Conservation (phyloP, 2,888 invertebrate genomes). For the Axea sp. region DNA sequence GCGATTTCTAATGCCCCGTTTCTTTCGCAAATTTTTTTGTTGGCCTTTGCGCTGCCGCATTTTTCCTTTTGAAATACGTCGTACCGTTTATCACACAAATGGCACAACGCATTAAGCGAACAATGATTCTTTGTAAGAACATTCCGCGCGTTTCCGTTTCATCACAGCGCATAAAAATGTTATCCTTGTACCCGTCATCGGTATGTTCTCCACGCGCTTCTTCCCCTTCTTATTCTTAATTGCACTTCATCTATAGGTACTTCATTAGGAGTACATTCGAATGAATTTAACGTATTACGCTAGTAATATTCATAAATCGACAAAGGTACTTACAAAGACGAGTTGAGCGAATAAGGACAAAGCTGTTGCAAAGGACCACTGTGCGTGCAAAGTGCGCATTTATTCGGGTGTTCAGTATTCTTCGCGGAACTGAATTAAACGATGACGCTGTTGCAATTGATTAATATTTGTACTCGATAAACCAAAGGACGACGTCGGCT, state of each 20-base stretch:
- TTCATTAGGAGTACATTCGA: constrained; percentile 18
- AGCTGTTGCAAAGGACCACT: constrained; percentile 1
- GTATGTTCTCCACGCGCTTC: constrained; percentile 24
- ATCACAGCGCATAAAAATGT: constrained; percentile 12
- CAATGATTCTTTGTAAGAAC: constrained; percentile 1
- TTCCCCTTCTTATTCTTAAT: constrained; percentile 26
- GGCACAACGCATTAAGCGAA: too few relatives aligned
- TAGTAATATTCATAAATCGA: constrained; percentile 14
- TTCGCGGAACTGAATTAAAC: constrained; percentile 5
- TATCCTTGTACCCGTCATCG: constrained; percentile 21
- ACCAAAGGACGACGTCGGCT: constrained; percentile 7
- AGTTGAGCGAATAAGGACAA: background rate
- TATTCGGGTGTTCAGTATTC: background rate
- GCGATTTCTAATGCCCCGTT: too few relatives aligned
- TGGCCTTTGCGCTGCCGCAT: too few relatives aligned
- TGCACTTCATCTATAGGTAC: constrained; percentile 11
- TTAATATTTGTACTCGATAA: constrained; percentile 6
- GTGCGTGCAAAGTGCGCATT: background rate
- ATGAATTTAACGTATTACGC: constrained; percentile 22
- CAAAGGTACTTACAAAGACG: constrained; percentile 4
- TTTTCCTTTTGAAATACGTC: too few relatives aligned
- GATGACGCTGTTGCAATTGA: constrained; percentile 1
- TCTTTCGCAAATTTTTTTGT: too few relatives aligned
- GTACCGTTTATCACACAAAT: too few relatives aligned
- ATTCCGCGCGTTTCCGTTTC: background rate